Evolutionary conservation across 1,140 invertebrate genomes (phyloP), one percentile per base, ranked within the genome.

Genomic region (Penaeus vannamei): DNA sequence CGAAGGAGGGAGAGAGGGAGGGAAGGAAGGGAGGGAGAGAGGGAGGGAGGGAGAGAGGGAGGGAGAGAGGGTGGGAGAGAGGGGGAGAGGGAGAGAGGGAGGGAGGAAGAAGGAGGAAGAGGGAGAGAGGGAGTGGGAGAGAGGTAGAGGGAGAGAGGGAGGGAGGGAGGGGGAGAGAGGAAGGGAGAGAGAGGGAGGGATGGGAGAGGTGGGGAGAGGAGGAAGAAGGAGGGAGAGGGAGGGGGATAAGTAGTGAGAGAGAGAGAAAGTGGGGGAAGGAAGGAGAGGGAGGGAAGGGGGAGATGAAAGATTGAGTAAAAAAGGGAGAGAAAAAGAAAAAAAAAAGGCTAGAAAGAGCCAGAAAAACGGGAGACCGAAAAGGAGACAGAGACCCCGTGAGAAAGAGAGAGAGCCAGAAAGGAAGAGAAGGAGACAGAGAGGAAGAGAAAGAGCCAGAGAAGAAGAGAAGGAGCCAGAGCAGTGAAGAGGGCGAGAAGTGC

Each of bases 291-390:
- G 36, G 46, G 36, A 4, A 20, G 46, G 79, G 46, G 36, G 7
- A 46, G 46, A 36, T 12, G 36, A 42, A 23, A 81, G 79, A 81
- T 1, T 26, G 5, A 26, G n/a, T 26, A n/a, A 26, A 22, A 77
- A 14, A 20, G 46, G 12, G 8, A 29, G 26, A 77, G 46, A 29
- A n/a, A 77, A 5, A 77, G 46, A 36, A 42, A 29, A 29, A 23
- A n/a, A 36, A 20, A 77, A n/a, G 29, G 72, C 46, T 32, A 81
- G 36, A 81, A 36, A 81, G 79, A 60, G 53, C 61, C 53, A 82
- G 80, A 82, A 46, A 53, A 26, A 46, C n/a, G 79, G 59, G 20
- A 32, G 32, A 79, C 32, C 4, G 59, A 80, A 20, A 53, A 19
- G 2, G 22, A 53, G 59, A 26, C 12, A 80, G 12, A 36, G 64